Base-by-base conservation (phyloP, 1,140 invertebrate genomes). In the Oncopeltus fasciatus region DNA sequence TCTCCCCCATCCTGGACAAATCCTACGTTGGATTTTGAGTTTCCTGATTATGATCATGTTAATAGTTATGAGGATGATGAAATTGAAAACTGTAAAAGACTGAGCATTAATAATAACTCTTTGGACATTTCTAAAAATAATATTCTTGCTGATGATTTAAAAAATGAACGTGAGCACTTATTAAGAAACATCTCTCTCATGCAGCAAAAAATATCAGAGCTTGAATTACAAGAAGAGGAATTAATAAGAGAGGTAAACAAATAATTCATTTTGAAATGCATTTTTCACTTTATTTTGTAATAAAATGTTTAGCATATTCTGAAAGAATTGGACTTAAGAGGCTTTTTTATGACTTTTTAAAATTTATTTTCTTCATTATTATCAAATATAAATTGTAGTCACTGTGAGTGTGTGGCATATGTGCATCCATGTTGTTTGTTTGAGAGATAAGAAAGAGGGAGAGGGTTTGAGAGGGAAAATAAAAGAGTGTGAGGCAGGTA, bases 211-310 rank as follows among this genome's bases (percentile, higher is more conserved):
- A 84, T 91, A 64, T 77, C 81, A 1, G 87, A 90, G 68, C 84
- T 91, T 57, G 84, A 90, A 69, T 81, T 80, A 21, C 87, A 90
- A 69, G 86, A 90, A 69, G 86, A 88, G 71, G 88, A 92, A 73
- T 83, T 88, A 21, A 78, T 86, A 31, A 77, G 86, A 78, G 88
- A 89, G 80, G 88, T 90, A 74, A 27, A 27, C 5, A 57, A n/a
- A n/a, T n/a, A n/a, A n/a, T n/a, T n/a, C n/a, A n/a, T n/a, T n/a
- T n/a, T n/a, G n/a, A n/a, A n/a, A n/a, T n/a, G n/a, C n/a, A n/a
- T n/a, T n/a, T n/a, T n/a, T n/a, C n/a, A n/a, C n/a, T n/a, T n/a
- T n/a, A n/a, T n/a, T n/a, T n/a, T n/a, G n/a, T n/a, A n/a, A n/a
- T n/a, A n/a, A n/a, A n/a, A n/a, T n/a, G n/a, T n/a, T n/a, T n/a